Percentiles rank a stretch among this genome's conserved stretches.
Evolutionary conservation across 2,113 vertebrate species (phyloP).

Genomic region (Coptodon bakossiorum): DNA sequence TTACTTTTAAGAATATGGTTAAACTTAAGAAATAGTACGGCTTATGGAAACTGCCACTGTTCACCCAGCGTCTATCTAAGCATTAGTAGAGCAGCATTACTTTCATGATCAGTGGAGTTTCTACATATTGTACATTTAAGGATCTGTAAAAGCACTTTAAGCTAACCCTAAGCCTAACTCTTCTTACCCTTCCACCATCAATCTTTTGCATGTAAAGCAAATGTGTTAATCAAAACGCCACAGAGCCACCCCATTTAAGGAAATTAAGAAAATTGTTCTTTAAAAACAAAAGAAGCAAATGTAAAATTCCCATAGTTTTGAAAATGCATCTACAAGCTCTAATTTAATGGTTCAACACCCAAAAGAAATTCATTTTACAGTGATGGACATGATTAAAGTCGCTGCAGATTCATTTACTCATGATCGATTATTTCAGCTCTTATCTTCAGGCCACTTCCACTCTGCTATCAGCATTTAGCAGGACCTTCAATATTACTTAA

Average conservation of each 20-base stretch:
- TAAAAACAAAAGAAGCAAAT: background rate
- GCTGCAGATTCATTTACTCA: background rate
- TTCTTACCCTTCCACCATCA: background rate
- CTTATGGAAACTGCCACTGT: background rate
- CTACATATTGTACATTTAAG: background rate
- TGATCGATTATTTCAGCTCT: background rate
- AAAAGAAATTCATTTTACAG: background rate
- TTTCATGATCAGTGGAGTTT: background rate
- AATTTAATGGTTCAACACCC: background rate
- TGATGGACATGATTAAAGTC: background rate
- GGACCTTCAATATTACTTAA: background rate
- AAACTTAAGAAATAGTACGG: background rate
- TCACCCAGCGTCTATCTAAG: background rate
- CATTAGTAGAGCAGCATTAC: background rate
- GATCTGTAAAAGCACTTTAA: background rate
- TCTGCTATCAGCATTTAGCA: background rate
- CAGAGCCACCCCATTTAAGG: background rate
- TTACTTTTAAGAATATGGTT: background rate
- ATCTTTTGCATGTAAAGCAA: background rate
- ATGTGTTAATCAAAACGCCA: background rate
- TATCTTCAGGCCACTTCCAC: background rate
- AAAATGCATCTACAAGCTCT: background rate
- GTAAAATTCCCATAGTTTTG: background rate
- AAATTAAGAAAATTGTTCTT: background rate
- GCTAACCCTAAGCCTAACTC: background rate